Conservation (phyloP, 2,888 invertebrate genomes). For the Drosophila nr. medialis region DNA sequence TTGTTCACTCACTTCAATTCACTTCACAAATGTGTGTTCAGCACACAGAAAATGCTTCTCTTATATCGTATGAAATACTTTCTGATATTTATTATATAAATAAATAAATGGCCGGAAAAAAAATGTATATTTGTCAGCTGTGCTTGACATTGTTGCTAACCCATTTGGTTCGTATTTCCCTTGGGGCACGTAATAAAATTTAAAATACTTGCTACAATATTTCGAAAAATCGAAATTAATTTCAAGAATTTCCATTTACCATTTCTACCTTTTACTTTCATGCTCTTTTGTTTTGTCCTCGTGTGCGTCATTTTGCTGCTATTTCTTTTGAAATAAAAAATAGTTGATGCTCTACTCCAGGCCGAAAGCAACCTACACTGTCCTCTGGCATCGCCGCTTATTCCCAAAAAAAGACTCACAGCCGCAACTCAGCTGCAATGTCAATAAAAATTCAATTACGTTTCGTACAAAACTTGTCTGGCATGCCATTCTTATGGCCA, state of each 20-base stretch:
- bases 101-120: not conserved
- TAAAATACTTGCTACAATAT: conserved; percentile 14
- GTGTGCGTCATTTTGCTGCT: conserved; percentile 30
- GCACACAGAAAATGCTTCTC: too few relatives aligned
- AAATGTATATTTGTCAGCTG: not conserved
- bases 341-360: conserved; percentile 54
- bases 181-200: conserved; percentile 7
- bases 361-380: conserved; percentile 4
- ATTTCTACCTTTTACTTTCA: conserved; percentile 19
- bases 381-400: not conserved
- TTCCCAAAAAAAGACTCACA: not conserved
- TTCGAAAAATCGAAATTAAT: conserved; percentile 53
- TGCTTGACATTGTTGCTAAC: not conserved
- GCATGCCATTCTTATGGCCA: conserved; percentile 66
- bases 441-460: conserved; percentile 80
- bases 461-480: conserved; percentile 59
- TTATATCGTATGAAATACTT: not conserved
- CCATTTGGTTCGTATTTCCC: conserved; percentile 2
- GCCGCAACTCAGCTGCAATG: conserved; percentile 57
- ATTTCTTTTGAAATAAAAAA: conserved; percentile 38
- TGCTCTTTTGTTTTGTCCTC: conserved; percentile 10
- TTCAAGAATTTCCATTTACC: conserved; percentile 40
- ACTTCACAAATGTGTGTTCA: too few relatives aligned
- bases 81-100: not conserved
- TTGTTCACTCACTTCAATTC: too few relatives aligned